These are phyloP conservation scores for Sebastes melanostomus DNA, from an alignment of 2,797 vertebrate genomes.

Conservation along the genomic window DNA sequence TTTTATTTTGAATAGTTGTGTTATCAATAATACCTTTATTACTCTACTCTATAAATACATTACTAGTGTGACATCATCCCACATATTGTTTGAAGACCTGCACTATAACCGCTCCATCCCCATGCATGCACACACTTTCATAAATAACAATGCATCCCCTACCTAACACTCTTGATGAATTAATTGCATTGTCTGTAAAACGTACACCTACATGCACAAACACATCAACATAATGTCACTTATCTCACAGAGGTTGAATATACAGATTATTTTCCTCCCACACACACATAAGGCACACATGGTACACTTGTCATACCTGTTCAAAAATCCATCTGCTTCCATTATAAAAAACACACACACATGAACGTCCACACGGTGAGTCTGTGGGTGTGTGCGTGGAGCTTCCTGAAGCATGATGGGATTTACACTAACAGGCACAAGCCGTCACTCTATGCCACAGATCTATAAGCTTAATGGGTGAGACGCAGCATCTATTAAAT, in stretches of 20 bases:
- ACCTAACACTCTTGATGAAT: not conserved
- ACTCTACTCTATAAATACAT: no score
- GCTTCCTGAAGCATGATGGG: conserved; percentile 19
- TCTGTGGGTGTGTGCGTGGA: not conserved
- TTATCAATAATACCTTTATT: no score
- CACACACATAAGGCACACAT: not conserved
- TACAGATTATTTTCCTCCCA: conserved; percentile 22
- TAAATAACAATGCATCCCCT: not conserved
- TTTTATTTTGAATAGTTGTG: no score
- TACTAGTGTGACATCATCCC: no score
- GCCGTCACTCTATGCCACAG: not conserved
- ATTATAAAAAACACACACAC: not conserved
- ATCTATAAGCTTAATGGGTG: conserved; percentile 23
- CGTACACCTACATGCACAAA: not conserved
- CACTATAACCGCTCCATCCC: not conserved
- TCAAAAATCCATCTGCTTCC: not conserved
- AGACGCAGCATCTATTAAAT: conserved; percentile 10
- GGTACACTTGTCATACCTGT: not conserved
- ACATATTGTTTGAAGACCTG: not conserved
- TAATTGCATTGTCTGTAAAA: not conserved
- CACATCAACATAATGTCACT: not conserved
- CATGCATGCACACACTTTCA: not conserved
- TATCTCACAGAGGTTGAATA: not conserved
- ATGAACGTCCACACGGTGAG: not conserved
- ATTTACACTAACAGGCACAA: conserved; percentile 8